phyloP scores from a whole-genome alignment of 1,140 invertebrate genomes.

The Prorops nasuta region DNA sequence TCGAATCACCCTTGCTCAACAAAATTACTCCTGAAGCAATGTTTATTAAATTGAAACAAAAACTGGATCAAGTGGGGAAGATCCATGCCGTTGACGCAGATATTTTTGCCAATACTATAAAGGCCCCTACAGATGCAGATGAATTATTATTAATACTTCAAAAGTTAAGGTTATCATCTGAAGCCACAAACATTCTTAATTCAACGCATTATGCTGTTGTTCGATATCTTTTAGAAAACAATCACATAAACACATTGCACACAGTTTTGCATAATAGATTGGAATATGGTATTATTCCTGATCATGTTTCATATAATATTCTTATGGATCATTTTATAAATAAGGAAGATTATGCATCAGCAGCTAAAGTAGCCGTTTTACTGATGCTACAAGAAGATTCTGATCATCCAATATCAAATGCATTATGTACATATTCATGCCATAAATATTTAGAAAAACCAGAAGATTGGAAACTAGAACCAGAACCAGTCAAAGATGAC shows the following conservation, averaged over 20 bases:
- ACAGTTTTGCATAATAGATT: conserved; percentile 76
- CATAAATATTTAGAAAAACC: conserved; percentile 70
- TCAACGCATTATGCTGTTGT: conserved; percentile 83
- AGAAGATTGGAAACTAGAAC: conserved; percentile 53
- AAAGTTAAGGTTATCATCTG: conserved; percentile 68
- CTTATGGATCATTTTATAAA: conserved; percentile 80
- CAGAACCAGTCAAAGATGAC: conserved; percentile 42
- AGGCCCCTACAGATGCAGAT: conserved; percentile 54
- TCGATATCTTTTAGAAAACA: conserved; percentile 64
- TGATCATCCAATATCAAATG: conserved; percentile 67
- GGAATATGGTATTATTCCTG: conserved; percentile 87
- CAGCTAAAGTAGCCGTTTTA: conserved; percentile 73
- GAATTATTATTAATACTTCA: conserved; percentile 70
- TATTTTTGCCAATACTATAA: conserved; percentile 67
- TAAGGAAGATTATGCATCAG: conserved; percentile 66
- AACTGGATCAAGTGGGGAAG: conserved; percentile 55
- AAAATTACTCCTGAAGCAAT: conserved; percentile 65
- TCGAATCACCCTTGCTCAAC: conserved; percentile 61
- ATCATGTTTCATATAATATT: conserved; percentile 75
- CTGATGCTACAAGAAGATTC: conserved; percentile 90
- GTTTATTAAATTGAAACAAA: conserved; percentile 65
- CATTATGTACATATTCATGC: conserved; percentile 73
- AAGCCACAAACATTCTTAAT: conserved; percentile 67
- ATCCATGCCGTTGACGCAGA: conserved; percentile 73
- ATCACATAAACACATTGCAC: conserved; percentile 64